A percentile compares a stretch with the other conserved stretches of the same genome.
These are phyloP conservation scores for Muntiacus reevesi DNA, from an alignment of 2,113 vertebrate genomes.

Conservation along the genomic window DNA sequence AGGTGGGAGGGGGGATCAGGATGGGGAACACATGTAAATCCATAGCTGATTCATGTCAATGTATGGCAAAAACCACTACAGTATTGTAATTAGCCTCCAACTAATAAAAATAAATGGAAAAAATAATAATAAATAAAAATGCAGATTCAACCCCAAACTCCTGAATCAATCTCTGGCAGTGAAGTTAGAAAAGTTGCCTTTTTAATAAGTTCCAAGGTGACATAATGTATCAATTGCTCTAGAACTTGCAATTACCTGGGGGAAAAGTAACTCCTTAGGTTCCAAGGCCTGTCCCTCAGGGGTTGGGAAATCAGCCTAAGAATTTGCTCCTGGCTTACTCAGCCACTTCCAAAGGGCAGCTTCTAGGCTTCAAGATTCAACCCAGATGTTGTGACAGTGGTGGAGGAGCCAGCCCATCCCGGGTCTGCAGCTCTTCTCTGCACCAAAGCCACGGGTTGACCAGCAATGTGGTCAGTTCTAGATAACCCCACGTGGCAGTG, in stretches of 20 bases:
- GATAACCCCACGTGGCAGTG: background rate
- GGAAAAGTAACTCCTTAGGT: background rate
- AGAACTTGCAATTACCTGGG: background rate
- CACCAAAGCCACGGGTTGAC: background rate
- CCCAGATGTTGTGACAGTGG: background rate
- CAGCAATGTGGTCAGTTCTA: background rate
- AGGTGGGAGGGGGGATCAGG: too few relatives aligned
- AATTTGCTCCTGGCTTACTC: background rate
- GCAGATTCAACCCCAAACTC: background rate
- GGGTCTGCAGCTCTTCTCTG: background rate
- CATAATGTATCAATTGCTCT: background rate
- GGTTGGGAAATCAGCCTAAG: background rate
- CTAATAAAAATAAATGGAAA: too few relatives aligned
- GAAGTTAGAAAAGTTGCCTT: background rate
- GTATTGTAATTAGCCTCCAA: too few relatives aligned
- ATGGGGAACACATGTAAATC: too few relatives aligned
- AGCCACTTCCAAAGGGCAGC: background rate
- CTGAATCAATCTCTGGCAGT: background rate
- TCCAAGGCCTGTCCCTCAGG: background rate
- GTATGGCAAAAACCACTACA: too few relatives aligned
- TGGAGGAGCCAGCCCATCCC: background rate
- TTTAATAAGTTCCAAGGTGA: background rate
- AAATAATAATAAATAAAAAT: background rate
- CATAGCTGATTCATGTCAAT: too few relatives aligned
- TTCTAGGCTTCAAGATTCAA: background rate